Evolutionary conservation across 2,888 invertebrate genomes (phyloP).

Genomic region (Protonemura montana): DNA sequence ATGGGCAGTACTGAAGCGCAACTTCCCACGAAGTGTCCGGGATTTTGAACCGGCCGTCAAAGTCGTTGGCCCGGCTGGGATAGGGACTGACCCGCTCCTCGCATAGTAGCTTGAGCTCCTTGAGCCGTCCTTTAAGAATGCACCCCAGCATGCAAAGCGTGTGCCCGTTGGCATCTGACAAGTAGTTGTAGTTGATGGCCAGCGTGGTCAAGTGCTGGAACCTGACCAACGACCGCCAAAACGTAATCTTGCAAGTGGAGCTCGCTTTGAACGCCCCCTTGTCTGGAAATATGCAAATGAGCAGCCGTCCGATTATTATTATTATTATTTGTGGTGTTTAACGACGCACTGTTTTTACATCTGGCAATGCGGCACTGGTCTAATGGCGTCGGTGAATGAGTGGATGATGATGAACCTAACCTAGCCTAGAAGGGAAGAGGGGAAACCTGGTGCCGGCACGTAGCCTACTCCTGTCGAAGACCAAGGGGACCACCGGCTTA

Average conservation of each 20-base stretch:
- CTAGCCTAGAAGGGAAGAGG: too few relatives aligned
- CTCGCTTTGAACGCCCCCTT: slow-evolving; percentile 14
- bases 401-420: too few relatives aligned
- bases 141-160: slow-evolving; percentile 3
- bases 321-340: too few relatives aligned
- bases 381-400: too few relatives aligned
- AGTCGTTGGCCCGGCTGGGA: slow-evolving; percentile 7
- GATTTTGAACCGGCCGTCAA: slow-evolving; percentile 22
- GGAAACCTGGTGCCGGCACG: too few relatives aligned
- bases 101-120: slow-evolving; percentile 28
- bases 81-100: not conserved
- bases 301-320: too few relatives aligned
- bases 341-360: too few relatives aligned
- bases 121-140: not conserved
- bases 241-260: slow-evolving; percentile 24
- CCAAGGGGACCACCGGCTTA: too few relatives aligned
- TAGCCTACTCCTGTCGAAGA: too few relatives aligned
- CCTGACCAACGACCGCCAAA: slow-evolving; percentile 24
- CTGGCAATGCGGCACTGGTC: too few relatives aligned
- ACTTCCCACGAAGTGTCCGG: not conserved
- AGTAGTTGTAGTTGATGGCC: slow-evolving; percentile 38
- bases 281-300: too few relatives aligned
- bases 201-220: slow-evolving; percentile 31
- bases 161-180: slow-evolving; percentile 23
- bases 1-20: not conserved